Base-by-base conservation (phyloP, 2,113 vertebrate species). In the Labrus mixtus region DNA sequence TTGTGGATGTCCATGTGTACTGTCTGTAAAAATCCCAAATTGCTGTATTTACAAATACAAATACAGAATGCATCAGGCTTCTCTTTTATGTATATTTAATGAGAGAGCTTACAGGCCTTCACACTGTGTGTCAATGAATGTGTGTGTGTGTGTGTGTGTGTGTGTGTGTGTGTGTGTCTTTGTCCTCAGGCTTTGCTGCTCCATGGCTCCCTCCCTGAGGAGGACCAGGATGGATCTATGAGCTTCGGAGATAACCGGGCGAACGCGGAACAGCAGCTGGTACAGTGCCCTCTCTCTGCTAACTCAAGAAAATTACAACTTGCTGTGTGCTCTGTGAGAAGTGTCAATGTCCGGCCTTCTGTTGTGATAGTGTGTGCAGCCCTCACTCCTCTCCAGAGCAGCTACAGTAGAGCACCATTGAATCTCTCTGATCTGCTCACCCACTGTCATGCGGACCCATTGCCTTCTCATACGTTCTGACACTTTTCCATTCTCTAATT, bases 201-300 rank as follows among this genome's bases (percentile, higher is more conserved):
- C 77, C 96, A 96, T 8, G 98, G 97, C 2, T 97, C 96, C 41
- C 93, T 99, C 78, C 97, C 97, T 0, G 97, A 98, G 85, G 97
- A 99, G 20, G 96, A 98, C 84, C 97, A 97, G 88, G 95, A 96
- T 50, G 95, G 93, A 4, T 93, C 96, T 6, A 90, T 95, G 90
- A 94, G 93, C 66, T 95, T 97, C 15, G 93, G 91, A 65, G 97
- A 98, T 61, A 95, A 61, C 68, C 94, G 95, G 73, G 93, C 94
- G 20, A 96, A 94, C 76, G 89, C 95, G 0, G 97, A 99, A 58
- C 97, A 98, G 83, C 97, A 98, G 84, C 91, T 99, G 97, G 98
- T 99, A 92, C 76, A 45, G 64, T 53, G 56, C 58, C 78, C 54
- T 58, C 78, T 81, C 68, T 78, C 81, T 60, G 62, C 78, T 84